Conservation (phyloP, 2,113 vertebrate species). For the Marmota monax region DNA sequence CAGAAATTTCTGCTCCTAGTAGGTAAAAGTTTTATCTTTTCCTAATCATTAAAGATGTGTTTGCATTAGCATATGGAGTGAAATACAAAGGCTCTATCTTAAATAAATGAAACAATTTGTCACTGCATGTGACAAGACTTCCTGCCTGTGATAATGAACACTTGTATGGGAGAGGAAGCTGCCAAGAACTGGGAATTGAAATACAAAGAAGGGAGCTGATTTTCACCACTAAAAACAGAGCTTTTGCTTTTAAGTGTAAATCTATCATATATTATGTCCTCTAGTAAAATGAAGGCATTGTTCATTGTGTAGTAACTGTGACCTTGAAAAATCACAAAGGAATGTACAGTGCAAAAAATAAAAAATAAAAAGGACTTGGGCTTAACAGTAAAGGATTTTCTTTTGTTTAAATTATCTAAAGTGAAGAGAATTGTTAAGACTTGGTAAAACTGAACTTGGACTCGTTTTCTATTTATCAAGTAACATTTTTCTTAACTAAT, state of each 20-base stretch:
- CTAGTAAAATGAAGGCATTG: conserved; percentile 54
- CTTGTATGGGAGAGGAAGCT: conserved; percentile 40
- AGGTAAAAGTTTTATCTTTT: conserved; percentile 76
- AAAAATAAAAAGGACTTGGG: conserved; percentile 17
- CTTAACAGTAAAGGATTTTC: conserved; percentile 44
- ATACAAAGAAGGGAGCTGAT: conserved; percentile 51
- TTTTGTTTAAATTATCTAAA: conserved; percentile 63
- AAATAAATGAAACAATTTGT: conserved; percentile 82
- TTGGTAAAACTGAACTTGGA: conserved; percentile 61
- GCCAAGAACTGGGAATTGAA: conserved; percentile 62
- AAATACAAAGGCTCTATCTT: conserved; percentile 76
- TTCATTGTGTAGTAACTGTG: conserved; percentile 61
- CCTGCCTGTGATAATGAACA: conserved; percentile 77
- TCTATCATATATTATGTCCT: conserved; percentile 54
- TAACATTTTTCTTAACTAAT: conserved; percentile 34
- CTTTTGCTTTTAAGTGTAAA: conserved; percentile 73
- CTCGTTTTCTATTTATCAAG: conserved; percentile 48
- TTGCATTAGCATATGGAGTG: conserved; percentile 77
- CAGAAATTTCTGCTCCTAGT: conserved; percentile 60
- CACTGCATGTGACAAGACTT: conserved; percentile 73
- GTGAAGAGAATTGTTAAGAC: not conserved
- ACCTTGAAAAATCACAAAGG: conserved; percentile 72
- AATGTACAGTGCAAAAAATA: not conserved
- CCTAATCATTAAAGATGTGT: conserved; percentile 74
- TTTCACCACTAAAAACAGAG: conserved; percentile 44